Base-by-base conservation (phyloP, 1,140 invertebrate species). In the Leptestheria dahalacensis region DNA sequence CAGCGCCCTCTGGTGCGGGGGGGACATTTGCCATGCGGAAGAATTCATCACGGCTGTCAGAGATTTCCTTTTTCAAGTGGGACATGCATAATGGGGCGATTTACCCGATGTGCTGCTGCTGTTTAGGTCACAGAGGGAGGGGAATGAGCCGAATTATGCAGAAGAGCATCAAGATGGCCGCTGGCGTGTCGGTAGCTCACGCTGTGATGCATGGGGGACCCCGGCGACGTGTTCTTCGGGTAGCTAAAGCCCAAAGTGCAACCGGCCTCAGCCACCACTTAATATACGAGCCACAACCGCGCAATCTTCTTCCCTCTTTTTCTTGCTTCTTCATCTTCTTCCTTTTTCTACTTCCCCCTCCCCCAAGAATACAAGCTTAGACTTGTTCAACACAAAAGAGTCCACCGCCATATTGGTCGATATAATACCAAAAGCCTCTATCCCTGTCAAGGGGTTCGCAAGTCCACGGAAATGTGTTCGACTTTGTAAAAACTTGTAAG, bases 381-480 rank as follows among this genome's bases (percentile, higher is more conserved):
- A 26, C 50, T 23, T 52, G 50, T 52, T 18, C n/a, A n/a, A n/a
- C n/a, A n/a, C n/a, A n/a, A n/a, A n/a, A n/a, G n/a, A n/a, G n/a
- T n/a, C n/a, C n/a, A n/a, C n/a, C n/a, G n/a, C n/a, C n/a, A n/a
- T 52, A 15, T 52, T 20, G 24, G 15, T 12, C 50, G 12, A 11
- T 26, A 15, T 26, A 11, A 10, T 52, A 20, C 23, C 48, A 9
- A 4, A 20, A 4, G 4, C 48, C 15, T 23, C 4, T 15, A 9
- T 52, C 21, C n/a, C 4, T 25, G n/a, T 52, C 50, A 12, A n/a
- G 12, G 25, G 28, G 23, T 49, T 20, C 23, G 48, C 50, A 52
- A n/a, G n/a, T 52, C 50, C 48, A 49, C 48, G 48, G 18, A 23
- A 26, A 52, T 23, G 28, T 52, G 50, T 25, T n/a, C 50, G 50